Base-by-base conservation (phyloP, 2,797 vertebrate genomes). In the Chaetodon trifasciatus region DNA sequence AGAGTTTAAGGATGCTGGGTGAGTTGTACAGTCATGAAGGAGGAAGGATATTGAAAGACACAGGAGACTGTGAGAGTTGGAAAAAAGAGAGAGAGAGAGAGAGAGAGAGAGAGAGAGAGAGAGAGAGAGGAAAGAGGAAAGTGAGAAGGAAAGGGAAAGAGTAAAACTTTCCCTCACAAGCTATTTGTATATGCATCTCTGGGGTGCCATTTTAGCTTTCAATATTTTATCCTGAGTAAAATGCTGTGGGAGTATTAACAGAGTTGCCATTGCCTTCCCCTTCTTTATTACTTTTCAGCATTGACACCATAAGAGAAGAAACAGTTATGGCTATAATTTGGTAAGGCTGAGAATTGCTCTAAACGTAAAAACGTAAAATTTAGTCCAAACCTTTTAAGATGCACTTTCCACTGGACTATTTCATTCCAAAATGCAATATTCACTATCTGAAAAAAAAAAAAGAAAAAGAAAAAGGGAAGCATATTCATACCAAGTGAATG, bases 221-320 rank as follows among this genome's bases (percentile, higher is more conserved):
- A 89, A 87, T 90, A 92, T 93, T 89, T 94, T 85, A 93, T 88
- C 89, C 88, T 77, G 88, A 94, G 85, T 91, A 92, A 93, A 91
- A 93, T 80, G 84, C 76, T 84, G 73, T 76, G 83, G 85, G 83
- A 84, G 81, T 84, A 78, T 92, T 92, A 91, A 94, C 89, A 87
- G 78, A 90, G 77, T 86, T 88, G 79, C 86, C 84, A 86, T 82
- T 73, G 82, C 76, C 17, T 66, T 42, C 16, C 32, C 21, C 47
- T 63, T 55, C 64, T 79, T 88, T 88, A 91, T 90, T 90, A 89
- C 76, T 82, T 76, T 79, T 90, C 71, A 81, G 74, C 78, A 71
- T 81, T 56, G 69, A n/a, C 70, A 81, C 76, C 63, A 78, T 70
- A 70, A 78, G 61, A 79, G 60, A 77, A 68, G 55, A 84, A 83